These are phyloP conservation scores for Neodon shergylaensis DNA, from an alignment of 2,113 vertebrate species.

Conservation along the genomic window DNA sequence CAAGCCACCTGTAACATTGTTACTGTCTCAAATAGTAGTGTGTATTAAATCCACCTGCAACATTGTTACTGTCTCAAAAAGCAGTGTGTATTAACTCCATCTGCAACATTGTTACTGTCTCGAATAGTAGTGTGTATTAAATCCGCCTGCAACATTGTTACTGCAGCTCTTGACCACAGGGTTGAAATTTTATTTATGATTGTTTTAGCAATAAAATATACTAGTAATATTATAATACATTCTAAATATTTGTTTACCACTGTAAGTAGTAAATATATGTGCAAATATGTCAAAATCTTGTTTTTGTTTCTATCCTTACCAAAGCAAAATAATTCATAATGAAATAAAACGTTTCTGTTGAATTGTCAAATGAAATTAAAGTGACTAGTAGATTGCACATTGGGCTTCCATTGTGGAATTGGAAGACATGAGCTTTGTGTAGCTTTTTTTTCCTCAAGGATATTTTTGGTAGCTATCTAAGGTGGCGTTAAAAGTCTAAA, in stretches of 20 bases:
- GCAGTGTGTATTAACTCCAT: neutral
- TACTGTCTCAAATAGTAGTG: neutral
- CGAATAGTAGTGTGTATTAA: neutral
- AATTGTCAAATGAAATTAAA: constrained; percentile 49
- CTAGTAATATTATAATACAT: neutral
- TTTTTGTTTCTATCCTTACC: constrained; percentile 18
- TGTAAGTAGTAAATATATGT: constrained; percentile 6
- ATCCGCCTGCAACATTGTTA: neutral
- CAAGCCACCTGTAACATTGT: neutral
- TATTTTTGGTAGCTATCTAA: neutral
- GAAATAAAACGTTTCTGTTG: constrained; percentile 41
- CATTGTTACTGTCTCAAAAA: neutral
- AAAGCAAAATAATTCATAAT: constrained; percentile 22
- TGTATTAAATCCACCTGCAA: neutral
- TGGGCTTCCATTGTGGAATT: constrained; percentile 5
- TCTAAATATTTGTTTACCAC: neutral
- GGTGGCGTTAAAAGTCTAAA: constrained; percentile 16
- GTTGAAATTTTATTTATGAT: constrained; percentile 43
- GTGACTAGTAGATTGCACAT: constrained; percentile 18
- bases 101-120: neutral
- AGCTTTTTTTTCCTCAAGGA: neutral
- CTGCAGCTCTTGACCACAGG: neutral
- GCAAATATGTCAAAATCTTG: constrained; percentile 2
- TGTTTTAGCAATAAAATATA: constrained; percentile 35
- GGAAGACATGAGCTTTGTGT: neutral